Evolutionary conservation across 2,888 invertebrate genomes (phyloP), one percentile per base, ranked within the genome.

Genomic region (Mechanitis mazaeus): DNA sequence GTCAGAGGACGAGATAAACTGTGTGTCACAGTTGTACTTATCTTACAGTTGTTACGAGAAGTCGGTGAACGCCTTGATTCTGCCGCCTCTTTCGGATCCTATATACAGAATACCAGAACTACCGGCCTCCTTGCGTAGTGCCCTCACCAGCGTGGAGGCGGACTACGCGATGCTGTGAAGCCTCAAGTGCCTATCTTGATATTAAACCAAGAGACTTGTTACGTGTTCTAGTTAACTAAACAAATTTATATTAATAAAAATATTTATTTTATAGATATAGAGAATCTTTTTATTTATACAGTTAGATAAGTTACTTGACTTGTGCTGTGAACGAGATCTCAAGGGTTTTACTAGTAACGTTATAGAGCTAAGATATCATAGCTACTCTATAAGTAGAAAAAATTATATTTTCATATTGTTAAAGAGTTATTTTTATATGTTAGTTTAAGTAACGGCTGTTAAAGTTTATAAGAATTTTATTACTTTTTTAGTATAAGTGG

Each of bases 251-350:
- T 58, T 58, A 54, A 4, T 45, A 54, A 33, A 45, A 57, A 7
- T 47, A 42, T 58, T 56, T 56, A 56, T 63, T 63, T 59, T 59
- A 56, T 56, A 59, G 50, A 45, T 60, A 58, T 60, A 45, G 54
- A 61, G 33, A 20, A 20, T 20, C 20, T 20, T 20, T 20, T 55
- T 64, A 60, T 58, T 50, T 5, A 35, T 59, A 47, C 20, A 54
- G 20, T 31, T 57, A 56, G 45, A 11, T 65, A 58, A 61, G 57
- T 65, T 56, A 45, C 59, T 63, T 61, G 58, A 63, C 59, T 61
- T 61, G 61, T 75, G 87, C 87, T 87, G 86, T 87, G 87, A 87
- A 82, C 75, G 77, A 76, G 87, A 87, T 87, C 87, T 87, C 87
- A 83, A 75, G 63, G 69, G 65, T 69, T 66, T 20, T 20, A 20